Base-by-base conservation (phyloP, 2,888 invertebrate species). In the Lasius platythorax region DNA sequence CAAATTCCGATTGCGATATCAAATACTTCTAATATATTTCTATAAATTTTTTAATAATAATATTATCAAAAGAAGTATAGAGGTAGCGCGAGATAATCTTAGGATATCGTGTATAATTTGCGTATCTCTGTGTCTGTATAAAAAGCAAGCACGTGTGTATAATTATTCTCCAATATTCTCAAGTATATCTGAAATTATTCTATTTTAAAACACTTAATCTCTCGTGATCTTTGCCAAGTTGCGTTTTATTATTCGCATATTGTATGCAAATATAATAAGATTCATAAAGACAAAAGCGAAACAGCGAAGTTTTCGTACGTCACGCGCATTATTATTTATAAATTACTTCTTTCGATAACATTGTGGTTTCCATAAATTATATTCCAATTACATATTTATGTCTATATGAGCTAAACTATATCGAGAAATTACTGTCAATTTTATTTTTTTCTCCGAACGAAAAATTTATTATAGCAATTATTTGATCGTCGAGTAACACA, bases 321-420 rank as follows among this genome's bases (percentile, higher is more conserved):
- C 8, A 28, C 63, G n/a, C 1, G 15, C 4, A 23, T 75, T 75
- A 50, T 75, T 15, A 75, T 63, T 46, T 43, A 30, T 40, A 46
- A 63, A 46, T 64, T 64, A 33, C 30, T 46, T 63, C 30, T 56
- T 73, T 37, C 18, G 75, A 75, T 75, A 74, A 74, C 1, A 43
- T n/a, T 33, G n/a, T 73, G 28, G 6, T 61, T 74, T 37, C 33
- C 28, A 64, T 64, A 46, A 46, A 75, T 46, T 64, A 43, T 46
- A 33, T 46, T 75, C 9, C 9, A 64, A 75, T 75, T 75, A 64
- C n/a, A 63, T 64, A 30, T 63, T 74, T 46, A 74, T 30, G 11
- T 58, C 23, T 6, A 37, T 18, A 18, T 30, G 2, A 28, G 3
- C 4, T 61, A 18, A 5, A 30, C 9, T 67, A 43, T 74, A 40